phyloP scores from a whole-genome alignment of 2,888 invertebrate genomes.

The Hirtodrosophila alboralis region DNA sequence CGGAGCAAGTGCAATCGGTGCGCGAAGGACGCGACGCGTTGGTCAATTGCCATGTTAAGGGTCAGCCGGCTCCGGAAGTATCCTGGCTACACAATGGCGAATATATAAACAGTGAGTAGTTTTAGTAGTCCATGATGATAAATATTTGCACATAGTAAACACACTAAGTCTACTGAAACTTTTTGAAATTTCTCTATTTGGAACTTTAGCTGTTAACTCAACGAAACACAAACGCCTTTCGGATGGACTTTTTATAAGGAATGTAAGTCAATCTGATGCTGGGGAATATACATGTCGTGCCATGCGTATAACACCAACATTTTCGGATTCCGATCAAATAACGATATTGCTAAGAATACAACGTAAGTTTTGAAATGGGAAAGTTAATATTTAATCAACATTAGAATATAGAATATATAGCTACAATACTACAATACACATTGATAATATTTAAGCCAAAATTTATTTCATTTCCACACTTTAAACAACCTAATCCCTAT shows the following conservation, averaged over 20 bases:
- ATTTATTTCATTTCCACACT: no score
- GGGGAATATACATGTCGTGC: constrained; percentile 87
- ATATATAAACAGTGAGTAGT: constrained; percentile 81
- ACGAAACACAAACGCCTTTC: constrained; percentile 85
- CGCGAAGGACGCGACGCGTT: constrained; percentile 85
- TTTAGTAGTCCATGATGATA: constrained; percentile 58
- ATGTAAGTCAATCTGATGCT: constrained; percentile 85
- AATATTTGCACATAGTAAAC: constrained; percentile 8
- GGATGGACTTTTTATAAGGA: constrained; percentile 86
- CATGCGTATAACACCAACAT: constrained; percentile 85
- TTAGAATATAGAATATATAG: no score
- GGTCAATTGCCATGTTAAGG: constrained; percentile 83
- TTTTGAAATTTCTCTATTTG: not conserved
- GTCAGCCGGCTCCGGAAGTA: constrained; percentile 84
- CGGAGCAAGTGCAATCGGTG: constrained; percentile 85
- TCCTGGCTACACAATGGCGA: constrained; percentile 85
- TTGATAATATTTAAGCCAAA: no score
- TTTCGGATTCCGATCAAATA: constrained; percentile 85
- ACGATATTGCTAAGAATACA: constrained; percentile 86
- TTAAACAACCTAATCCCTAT: no score
- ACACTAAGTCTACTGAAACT: constrained; percentile 26
- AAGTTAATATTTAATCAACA: no score
- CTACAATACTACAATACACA: no score
- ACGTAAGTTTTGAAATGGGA: constrained; percentile 85
- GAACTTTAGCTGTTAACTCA: constrained; percentile 76